Evolutionary conservation across 2,113 vertebrate genomes (phyloP).

Genomic region (Calcarius ornatus): DNA sequence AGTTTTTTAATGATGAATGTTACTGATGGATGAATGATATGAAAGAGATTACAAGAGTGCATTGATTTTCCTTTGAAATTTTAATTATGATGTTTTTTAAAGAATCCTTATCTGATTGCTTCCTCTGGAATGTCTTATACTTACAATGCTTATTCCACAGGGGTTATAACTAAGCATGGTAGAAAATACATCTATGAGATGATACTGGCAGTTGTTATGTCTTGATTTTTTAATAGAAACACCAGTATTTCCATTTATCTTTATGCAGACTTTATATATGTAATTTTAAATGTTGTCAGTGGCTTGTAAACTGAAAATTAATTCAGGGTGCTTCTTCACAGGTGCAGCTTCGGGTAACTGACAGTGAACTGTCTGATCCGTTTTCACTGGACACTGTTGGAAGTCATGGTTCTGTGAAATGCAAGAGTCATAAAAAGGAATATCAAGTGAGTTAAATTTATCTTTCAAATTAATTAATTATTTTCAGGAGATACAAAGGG

Average conservation of each 20-base stretch:
- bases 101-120: background rate
- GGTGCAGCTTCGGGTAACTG: conserved; percentile 95
- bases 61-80: background rate
- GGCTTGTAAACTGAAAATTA: background rate
- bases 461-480: background rate
- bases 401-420: conserved; percentile 92
- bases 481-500: background rate
- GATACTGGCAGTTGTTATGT: background rate
- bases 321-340: conserved; percentile 44
- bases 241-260: background rate
- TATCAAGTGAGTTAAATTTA: conserved; percentile 81
- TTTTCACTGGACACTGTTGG: conserved; percentile 98
- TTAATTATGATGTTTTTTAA: background rate
- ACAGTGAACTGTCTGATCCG: conserved; percentile 90
- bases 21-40: background rate
- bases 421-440: conserved; percentile 87
- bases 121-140: background rate
- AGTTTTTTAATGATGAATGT: background rate
- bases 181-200: background rate
- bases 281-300: background rate
- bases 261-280: background rate
- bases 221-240: background rate
- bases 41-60: background rate
- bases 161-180: background rate
- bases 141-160: background rate